phyloP scores from a whole-genome alignment of 2,888 invertebrate species.

The Dicyrtoma fusca region DNA sequence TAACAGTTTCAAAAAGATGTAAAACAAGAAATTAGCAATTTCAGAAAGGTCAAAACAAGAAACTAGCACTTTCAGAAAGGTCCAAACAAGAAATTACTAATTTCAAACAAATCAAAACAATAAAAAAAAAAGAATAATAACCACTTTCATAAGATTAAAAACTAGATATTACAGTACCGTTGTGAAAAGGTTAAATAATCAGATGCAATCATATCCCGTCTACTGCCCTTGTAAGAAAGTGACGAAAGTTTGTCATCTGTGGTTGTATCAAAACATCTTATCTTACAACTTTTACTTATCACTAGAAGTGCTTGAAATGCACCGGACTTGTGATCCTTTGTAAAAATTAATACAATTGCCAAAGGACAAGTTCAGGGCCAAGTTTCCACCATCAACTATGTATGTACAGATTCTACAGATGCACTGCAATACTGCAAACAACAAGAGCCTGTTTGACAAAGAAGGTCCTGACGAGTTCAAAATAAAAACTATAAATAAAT shows the following conservation, averaged over 20 bases:
- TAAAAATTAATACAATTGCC: neutral
- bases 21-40: too few relatives aligned
- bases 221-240: conserved; percentile 7
- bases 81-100: too few relatives aligned
- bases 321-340: neutral
- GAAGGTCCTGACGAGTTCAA: conserved; percentile 1
- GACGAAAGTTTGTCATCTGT: conserved; percentile 31
- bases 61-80: too few relatives aligned
- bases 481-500: conserved; percentile 25
- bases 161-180: too few relatives aligned
- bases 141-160: too few relatives aligned
- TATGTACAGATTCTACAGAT: too few relatives aligned
- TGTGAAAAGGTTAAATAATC: too few relatives aligned
- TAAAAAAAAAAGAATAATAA: too few relatives aligned
- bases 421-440: conserved; percentile 6
- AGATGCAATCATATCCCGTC: conserved; percentile 8
- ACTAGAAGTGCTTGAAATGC: too few relatives aligned
- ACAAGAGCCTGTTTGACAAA: conserved; percentile 1
- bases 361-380: conserved; percentile 30
- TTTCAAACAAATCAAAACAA: too few relatives aligned
- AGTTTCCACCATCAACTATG: conserved; percentile 5
- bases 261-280: conserved; percentile 21
- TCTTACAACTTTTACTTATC: conserved; percentile 1
- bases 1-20: too few relatives aligned
- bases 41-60: too few relatives aligned